Percentiles rank a stretch among this genome's conserved stretches.
These are phyloP conservation scores for Zaprionus tsacasi DNA, from an alignment of 1,140 invertebrate genomes.

Conservation along the genomic window DNA sequence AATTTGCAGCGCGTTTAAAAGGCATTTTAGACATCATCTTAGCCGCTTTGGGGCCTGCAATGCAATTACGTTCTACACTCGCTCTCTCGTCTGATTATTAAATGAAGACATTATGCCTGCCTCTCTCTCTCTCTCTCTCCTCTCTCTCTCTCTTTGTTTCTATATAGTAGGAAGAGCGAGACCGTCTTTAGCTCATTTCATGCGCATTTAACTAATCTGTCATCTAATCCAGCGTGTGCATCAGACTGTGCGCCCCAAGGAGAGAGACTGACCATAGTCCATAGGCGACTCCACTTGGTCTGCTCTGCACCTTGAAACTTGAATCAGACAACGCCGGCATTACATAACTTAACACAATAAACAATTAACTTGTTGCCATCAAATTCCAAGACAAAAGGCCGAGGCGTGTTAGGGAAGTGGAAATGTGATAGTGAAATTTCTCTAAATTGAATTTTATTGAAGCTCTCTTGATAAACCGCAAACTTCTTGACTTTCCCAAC, in stretches of 20 bases:
- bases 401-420: slow-evolving; percentile 23
- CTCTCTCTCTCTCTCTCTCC: slow-evolving; percentile 7
- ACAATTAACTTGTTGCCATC: slow-evolving; percentile 67
- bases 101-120: slow-evolving; percentile 75
- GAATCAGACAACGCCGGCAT: slow-evolving; percentile 23
- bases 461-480: slow-evolving; percentile 51
- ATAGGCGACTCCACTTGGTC: neutral
- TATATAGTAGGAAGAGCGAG: slow-evolving; percentile 14
- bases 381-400: slow-evolving; percentile 46
- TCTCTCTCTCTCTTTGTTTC: neutral
- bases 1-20: slow-evolving; percentile 52
- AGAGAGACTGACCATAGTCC: slow-evolving; percentile 23
- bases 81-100: slow-evolving; percentile 62
- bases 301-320: slow-evolving; percentile 36
- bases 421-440: slow-evolving; percentile 64
- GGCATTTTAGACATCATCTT: slow-evolving; percentile 32
- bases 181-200: slow-evolving; percentile 67
- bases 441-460: slow-evolving; percentile 53
- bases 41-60: slow-evolving; percentile 20
- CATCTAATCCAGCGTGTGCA: slow-evolving; percentile 70
- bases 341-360: slow-evolving; percentile 63
- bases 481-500: slow-evolving; percentile 40
- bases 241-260: slow-evolving; percentile 55
- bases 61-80: slow-evolving; percentile 36
- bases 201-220: slow-evolving; percentile 80